Conservation (phyloP, 2,797 vertebrate genomes). For the Peromyscus attwateri region DNA sequence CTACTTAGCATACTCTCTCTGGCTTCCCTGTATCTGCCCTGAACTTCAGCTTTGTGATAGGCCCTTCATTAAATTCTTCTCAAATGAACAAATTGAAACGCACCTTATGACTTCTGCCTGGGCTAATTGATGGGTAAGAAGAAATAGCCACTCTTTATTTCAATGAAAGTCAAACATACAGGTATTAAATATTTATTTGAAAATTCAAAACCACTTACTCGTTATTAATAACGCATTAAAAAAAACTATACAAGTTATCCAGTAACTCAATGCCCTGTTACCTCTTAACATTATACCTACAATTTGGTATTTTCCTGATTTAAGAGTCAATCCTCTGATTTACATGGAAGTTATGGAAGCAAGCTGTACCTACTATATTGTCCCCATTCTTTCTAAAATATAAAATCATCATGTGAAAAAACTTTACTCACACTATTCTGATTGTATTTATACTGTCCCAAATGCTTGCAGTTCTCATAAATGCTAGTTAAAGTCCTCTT, state of each 20-base stretch:
- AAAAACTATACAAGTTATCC: slow-evolving; percentile 68
- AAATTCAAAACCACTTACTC: slow-evolving; percentile 74
- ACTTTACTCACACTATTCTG: background rate
- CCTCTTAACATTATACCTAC: slow-evolving; percentile 74
- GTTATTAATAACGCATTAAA: slow-evolving; percentile 63
- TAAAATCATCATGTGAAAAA: background rate
- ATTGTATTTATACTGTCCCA: background rate
- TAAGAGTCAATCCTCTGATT: background rate
- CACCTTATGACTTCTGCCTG: background rate
- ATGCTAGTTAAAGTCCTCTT: background rate
- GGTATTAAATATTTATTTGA: slow-evolving; percentile 82
- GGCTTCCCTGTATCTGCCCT: background rate
- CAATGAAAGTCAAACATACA: slow-evolving; percentile 66
- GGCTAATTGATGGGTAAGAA: slow-evolving; percentile 33
- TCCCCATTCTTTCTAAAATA: background rate
- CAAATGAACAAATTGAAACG: background rate
- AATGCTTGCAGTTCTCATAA: background rate
- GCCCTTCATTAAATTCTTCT: background rate
- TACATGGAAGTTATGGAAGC: background rate
- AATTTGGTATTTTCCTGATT: slow-evolving; percentile 72
- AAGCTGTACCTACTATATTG: background rate
- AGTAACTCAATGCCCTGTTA: slow-evolving; percentile 70
- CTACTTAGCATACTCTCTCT: background rate
- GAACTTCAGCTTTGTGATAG: background rate
- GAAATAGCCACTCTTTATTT: slow-evolving; percentile 67